Evolutionary conservation across 2,113 vertebrate species (phyloP).

Genomic region (Zosterops japonicus): DNA sequence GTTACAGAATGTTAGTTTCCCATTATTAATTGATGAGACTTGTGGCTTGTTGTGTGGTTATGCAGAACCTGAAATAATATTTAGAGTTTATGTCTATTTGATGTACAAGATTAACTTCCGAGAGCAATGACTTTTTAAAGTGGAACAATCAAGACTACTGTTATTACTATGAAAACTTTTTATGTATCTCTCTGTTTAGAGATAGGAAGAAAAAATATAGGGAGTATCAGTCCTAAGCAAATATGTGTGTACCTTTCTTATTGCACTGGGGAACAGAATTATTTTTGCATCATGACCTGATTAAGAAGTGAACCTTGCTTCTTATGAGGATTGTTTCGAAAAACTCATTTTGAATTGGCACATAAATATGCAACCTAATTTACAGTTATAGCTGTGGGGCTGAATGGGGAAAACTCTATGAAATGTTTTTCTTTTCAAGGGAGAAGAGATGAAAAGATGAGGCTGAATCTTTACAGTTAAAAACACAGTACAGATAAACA

Average conservation of each 20-base stretch:
- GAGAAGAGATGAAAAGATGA: neutral
- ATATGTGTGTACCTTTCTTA: neutral
- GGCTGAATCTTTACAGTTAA: neutral
- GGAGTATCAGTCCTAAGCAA: neutral
- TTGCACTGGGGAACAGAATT: neutral
- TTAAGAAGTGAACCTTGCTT: neutral
- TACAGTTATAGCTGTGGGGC: neutral
- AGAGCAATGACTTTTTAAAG: neutral
- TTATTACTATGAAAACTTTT: neutral
- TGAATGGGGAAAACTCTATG: neutral
- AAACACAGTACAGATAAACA: neutral
- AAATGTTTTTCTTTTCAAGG: neutral
- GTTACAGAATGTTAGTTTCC: neutral
- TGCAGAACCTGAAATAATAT: neutral
- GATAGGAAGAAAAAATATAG: neutral
- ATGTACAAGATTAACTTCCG: neutral
- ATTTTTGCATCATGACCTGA: neutral
- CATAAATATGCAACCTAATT: neutral
- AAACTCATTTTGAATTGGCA: neutral
- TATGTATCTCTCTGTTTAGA: neutral
- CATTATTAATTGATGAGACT: conserved; percentile 14
- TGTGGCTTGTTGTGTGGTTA: neutral
- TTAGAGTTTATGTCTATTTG: neutral
- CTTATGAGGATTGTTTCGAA: neutral
- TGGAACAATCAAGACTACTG: neutral